These are phyloP conservation scores for Ectropis grisescens DNA, from an alignment of 1,140 invertebrate species.

Conservation along the genomic window DNA sequence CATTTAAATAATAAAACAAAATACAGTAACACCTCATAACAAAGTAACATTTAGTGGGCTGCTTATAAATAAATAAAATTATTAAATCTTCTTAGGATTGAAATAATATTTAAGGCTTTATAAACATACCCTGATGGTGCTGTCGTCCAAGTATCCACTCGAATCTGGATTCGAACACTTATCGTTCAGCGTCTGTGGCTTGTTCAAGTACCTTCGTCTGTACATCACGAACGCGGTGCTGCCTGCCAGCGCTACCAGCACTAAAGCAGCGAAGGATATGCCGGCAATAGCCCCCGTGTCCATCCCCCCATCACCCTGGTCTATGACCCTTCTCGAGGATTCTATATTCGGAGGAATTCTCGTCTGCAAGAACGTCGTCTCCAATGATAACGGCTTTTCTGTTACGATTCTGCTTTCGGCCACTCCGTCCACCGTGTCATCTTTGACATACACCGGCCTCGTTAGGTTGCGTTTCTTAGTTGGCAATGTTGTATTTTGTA, in stretches of 20 bases:
- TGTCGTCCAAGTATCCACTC: conserved; percentile 90
- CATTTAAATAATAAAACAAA: no score
- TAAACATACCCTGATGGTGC: conserved; percentile 86
- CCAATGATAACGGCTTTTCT: conserved; percentile 52
- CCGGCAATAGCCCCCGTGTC: conserved; percentile 80
- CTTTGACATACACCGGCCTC: conserved; percentile 38
- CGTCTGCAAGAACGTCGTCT: conserved; percentile 49
- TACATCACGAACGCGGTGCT: conserved; percentile 82
- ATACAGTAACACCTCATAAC: no score
- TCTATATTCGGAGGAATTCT: conserved; percentile 51
- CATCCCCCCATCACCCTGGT: conserved; percentile 47
- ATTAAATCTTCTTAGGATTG: no score
- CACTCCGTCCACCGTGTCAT: conserved; percentile 31
- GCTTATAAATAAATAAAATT: no score
- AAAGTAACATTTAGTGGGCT: no score
- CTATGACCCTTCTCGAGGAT: conserved; percentile 47
- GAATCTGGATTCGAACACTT: conserved; percentile 89
- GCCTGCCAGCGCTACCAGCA: conserved; percentile 75
- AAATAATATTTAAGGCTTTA: no score
- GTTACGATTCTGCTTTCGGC: conserved; percentile 59
- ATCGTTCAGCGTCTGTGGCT: conserved; percentile 84
- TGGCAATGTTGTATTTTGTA: conserved; percentile 33
- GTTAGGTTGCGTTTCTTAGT: conserved; percentile 41
- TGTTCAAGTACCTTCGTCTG: conserved; percentile 81
- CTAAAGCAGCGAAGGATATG: conserved; percentile 78